Percentiles rank a stretch among this genome's conserved stretches.
These are phyloP conservation scores for Molorchus minor DNA, from an alignment of 2,888 invertebrate genomes.

Conservation along the genomic window DNA sequence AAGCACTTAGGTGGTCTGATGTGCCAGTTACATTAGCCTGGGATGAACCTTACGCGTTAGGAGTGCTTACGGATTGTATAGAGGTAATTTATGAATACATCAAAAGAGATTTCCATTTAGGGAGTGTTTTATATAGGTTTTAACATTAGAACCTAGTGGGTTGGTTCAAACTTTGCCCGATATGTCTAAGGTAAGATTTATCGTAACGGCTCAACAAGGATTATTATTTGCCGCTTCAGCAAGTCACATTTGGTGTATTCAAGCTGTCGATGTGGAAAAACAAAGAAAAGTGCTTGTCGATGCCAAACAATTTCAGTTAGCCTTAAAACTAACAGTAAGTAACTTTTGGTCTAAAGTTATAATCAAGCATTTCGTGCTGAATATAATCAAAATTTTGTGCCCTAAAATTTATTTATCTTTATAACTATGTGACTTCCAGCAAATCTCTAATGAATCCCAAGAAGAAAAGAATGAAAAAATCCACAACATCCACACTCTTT, in stretches of 20 bases:
- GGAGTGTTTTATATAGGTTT: slow-evolving; percentile 63
- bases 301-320: slow-evolving; percentile 93
- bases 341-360: no score
- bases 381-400: no score
- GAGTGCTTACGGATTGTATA: slow-evolving; percentile 81
- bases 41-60: slow-evolving; percentile 93
- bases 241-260: slow-evolving; percentile 89
- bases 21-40: slow-evolving; percentile 81
- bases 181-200: slow-evolving; percentile 76
- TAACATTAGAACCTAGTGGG: slow-evolving; percentile 82
- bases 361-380: no score
- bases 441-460: slow-evolving; percentile 81
- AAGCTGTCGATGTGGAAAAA: slow-evolving; percentile 79
- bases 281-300: slow-evolving; percentile 87
- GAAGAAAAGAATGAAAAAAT: slow-evolving; percentile 84
- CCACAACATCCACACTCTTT: slow-evolving; percentile 87
- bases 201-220: slow-evolving; percentile 79
- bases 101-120: slow-evolving; percentile 2
- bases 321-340: slow-evolving; percentile 87
- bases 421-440: slow-evolving; percentile 66
- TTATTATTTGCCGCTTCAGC: slow-evolving; percentile 87
- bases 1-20: slow-evolving; percentile 83
- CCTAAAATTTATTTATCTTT: not conserved
- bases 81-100: slow-evolving; percentile 63
- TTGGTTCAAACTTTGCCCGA: slow-evolving; percentile 85